Evolutionary conservation across 2,113 vertebrate species (phyloP).

Genomic region (Cavia porcellus): DNA sequence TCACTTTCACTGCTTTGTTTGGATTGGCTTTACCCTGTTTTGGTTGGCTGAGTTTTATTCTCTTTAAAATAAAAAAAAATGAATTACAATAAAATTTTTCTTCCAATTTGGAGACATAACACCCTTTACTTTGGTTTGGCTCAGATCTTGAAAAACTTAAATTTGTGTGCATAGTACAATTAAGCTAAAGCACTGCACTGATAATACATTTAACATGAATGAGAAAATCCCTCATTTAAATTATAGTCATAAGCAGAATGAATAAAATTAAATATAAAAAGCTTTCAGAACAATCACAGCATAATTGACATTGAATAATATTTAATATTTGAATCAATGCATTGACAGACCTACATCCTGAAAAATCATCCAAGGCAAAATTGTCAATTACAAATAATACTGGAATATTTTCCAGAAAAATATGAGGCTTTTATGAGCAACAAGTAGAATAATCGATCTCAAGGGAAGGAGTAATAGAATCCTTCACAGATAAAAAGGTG

Average conservation of each 20-base stretch:
- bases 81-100: slow-evolving; percentile 71
- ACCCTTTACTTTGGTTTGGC: slow-evolving; percentile 73
- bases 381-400: slow-evolving; percentile 79
- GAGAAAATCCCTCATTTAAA: slow-evolving; percentile 70
- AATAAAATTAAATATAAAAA: slow-evolving; percentile 72
- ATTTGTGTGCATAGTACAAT: neutral
- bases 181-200: slow-evolving; percentile 26
- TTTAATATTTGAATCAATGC: slow-evolving; percentile 75
- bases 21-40: no score
- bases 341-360: slow-evolving; percentile 72
- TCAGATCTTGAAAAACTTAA: slow-evolving; percentile 69
- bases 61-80: neutral
- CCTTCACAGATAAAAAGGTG: neutral
- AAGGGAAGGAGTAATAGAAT: slow-evolving; percentile 39
- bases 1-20: no score
- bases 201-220: slow-evolving; percentile 59
- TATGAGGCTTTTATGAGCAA: slow-evolving; percentile 70
- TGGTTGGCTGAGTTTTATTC: no score
- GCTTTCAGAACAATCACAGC: neutral
- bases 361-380: slow-evolving; percentile 70
- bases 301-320: slow-evolving; percentile 81
- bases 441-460: slow-evolving; percentile 73
- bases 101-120: slow-evolving; percentile 58
- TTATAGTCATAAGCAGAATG: slow-evolving; percentile 60
- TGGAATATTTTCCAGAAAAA: slow-evolving; percentile 70